phyloP scores from a whole-genome alignment of 2,888 invertebrate genomes.

The Ctenicera cuprea region DNA sequence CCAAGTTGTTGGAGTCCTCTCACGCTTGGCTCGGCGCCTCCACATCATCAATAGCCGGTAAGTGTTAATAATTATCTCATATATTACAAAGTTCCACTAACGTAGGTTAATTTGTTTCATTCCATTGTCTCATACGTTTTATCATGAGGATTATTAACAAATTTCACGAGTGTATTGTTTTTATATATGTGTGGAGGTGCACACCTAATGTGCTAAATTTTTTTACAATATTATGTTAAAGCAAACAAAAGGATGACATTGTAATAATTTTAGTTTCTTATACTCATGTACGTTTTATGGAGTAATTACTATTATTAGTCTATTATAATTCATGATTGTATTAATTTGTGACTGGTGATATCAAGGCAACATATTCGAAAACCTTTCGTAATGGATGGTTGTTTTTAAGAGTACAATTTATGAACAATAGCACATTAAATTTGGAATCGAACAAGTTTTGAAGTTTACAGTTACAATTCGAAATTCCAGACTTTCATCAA shows the following conservation, averaged over 20 bases:
- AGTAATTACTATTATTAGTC: too few species aligned
- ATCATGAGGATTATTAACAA: background rate
- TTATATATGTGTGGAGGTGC: conserved; percentile 11
- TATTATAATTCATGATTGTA: too few species aligned
- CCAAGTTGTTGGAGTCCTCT: conserved; percentile 93
- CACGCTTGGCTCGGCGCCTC: conserved; percentile 95
- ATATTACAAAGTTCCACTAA: conserved; percentile 31
- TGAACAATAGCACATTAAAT: too few species aligned
- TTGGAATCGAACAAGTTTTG: background rate
- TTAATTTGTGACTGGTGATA: too few species aligned
- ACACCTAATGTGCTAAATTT: conserved; percentile 3
- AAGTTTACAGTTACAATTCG: conserved; percentile 4
- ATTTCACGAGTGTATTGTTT: conserved; percentile 17
- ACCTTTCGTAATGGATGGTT: too few species aligned
- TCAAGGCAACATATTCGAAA: too few species aligned
- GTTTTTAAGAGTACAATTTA: too few species aligned
- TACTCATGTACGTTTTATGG: background rate
- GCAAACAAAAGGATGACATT: too few species aligned
- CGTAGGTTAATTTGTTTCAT: conserved; percentile 7
- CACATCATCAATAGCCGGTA: conserved; percentile 93
- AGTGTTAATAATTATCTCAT: conserved; percentile 72
- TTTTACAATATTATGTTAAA: background rate
- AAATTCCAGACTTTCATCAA: conserved; percentile 22
- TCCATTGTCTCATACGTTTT: background rate
- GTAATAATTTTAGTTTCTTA: background rate